Evolutionary conservation across 92 coral and sea anemone species (phyloP), one percentile per base, ranked within the genome.

Genomic region (Phenganax stokvisi): DNA sequence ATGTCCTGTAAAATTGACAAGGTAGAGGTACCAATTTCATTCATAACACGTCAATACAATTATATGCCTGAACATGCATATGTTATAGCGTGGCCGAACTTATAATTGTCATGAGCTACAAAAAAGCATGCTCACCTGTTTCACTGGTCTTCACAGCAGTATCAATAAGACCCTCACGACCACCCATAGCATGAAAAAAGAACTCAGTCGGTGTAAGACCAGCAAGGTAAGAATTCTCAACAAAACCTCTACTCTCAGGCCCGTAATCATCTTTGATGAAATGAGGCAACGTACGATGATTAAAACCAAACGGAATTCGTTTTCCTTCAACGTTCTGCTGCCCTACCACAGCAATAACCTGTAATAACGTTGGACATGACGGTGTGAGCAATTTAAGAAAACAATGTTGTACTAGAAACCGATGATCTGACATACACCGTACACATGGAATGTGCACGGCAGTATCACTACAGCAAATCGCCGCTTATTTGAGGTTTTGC

Each of bases 101-200:
- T 37, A 37, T 37, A 37, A 37, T 37, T 37, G 47, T 37, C 47
- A 17, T 61, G 67, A 3, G n/a, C n/a, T 61, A 12, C n/a, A 58
- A 10, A 25, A 20, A 20, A 20, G 25, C 25, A 20, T 20, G 25
- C 93, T 77, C 30, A 94, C 98, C 98, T 65, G 99, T 96, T 96
- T 96, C 99, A 92, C 99, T 96, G 77, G 99, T 96, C 82, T 96
- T 96, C 63, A 96, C 99, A 84, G 99, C 99, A 79, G 99, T 96
- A 80, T 96, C 99, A 92, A 96, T 96, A 76, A 96, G 87, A 80
- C 99, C 99, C 85, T 96, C 99, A 37, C 99, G 99, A 79, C 99
- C 99, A 74, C 99, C 99, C 99, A 96, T 96, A 71, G 99, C 99
- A 44, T 96, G 99, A 65, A 96, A 96, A 85, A 91, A 96, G 85